phyloP scores from a whole-genome alignment of 2,797 vertebrate genomes.

The Aplochiton taeniatus region DNA sequence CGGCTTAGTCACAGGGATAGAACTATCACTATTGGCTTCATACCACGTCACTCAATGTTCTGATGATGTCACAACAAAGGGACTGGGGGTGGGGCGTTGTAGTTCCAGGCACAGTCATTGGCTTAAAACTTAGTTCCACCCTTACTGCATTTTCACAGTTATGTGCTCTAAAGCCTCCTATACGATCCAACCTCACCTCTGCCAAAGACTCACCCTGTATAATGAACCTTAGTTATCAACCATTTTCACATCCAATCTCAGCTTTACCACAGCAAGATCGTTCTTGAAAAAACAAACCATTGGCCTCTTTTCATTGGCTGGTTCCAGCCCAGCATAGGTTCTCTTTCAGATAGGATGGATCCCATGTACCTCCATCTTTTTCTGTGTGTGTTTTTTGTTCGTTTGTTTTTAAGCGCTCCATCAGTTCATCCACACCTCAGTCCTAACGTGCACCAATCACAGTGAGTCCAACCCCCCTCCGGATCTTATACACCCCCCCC shows the following conservation, averaged over 20 bases:
- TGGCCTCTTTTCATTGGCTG: conserved; percentile 26
- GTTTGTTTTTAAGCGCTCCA: too few relatives aligned
- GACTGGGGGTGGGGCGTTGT: too few relatives aligned
- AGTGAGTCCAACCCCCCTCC: not conserved
- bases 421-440: too few relatives aligned
- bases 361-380: conserved; percentile 32
- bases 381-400: too few relatives aligned
- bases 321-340: conserved; percentile 47
- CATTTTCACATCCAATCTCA: conserved; percentile 7
- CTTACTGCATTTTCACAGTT: conserved; percentile 38
- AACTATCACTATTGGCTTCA: too few relatives aligned
- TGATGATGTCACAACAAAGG: conserved; percentile 7
- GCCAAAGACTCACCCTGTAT: conserved; percentile 27
- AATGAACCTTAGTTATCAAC: too few relatives aligned
- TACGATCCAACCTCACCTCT: conserved; percentile 31
- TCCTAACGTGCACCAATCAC: not conserved
- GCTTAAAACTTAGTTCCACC: too few relatives aligned
- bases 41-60: not conserved
- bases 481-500: not conserved
- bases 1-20: not conserved
- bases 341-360: conserved; percentile 12
- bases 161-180: conserved; percentile 45
- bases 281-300: conserved; percentile 17
- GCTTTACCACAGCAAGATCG: conserved; percentile 45
- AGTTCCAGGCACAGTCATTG: too few relatives aligned